Conservation (phyloP, 2,888 invertebrate species). For the Keiferia lycopersicella region DNA sequence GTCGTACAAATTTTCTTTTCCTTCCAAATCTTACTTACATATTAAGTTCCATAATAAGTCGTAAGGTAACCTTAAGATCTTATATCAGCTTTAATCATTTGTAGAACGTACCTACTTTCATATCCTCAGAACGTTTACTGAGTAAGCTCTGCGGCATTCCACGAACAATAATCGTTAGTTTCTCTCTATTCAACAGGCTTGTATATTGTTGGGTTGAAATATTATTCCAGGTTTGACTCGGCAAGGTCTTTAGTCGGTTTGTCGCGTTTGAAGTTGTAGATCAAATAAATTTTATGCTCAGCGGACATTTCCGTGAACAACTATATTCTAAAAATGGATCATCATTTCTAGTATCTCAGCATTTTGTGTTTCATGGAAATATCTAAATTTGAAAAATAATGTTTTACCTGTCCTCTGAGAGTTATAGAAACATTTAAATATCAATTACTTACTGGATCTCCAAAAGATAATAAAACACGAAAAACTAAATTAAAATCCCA, state of each 20-base stretch:
- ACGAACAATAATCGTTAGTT: slow-evolving; percentile 1
- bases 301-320: too few relatives aligned
- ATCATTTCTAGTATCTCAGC: too few relatives aligned
- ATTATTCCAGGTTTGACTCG: not conserved
- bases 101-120: too few relatives aligned
- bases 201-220: slow-evolving; percentile 19
- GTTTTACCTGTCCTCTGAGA: not conserved
- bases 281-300: not conserved
- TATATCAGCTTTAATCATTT: too few relatives aligned
- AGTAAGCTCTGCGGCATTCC: not conserved
- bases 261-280: not conserved
- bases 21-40: too few relatives aligned
- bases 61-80: too few relatives aligned
- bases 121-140: not conserved
- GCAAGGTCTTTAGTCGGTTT: slow-evolving; percentile 4
- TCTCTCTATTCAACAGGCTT: slow-evolving; percentile 14
- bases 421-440: not conserved
- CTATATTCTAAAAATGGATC: too few relatives aligned
- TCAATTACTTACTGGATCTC: not conserved
- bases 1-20: too few relatives aligned
- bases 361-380: not conserved
- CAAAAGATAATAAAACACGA: not conserved
- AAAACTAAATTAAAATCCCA: not conserved
- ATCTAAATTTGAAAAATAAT: not conserved
- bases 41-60: too few relatives aligned